Base-by-base conservation (phyloP, 2,888 invertebrate species). In the Drosophila stalkeri region DNA sequence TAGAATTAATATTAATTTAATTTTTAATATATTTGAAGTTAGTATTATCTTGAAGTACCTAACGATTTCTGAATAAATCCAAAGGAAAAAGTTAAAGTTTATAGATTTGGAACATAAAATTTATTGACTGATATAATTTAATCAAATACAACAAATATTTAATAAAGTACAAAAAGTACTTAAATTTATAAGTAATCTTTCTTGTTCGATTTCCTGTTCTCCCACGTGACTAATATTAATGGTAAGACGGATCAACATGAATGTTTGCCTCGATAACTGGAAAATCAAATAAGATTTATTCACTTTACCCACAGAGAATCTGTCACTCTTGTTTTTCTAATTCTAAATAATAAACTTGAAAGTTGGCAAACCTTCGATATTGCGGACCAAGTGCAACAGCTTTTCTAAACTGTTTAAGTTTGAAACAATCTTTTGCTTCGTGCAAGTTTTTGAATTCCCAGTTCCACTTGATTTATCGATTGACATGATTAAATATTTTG, bases 401-500 rank as follows among this genome's bases (percentile, higher is more conserved):
- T 7, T 12, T n/a, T n/a, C 52, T 16, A 14, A 33, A 20, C 33
- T 8, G 35, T 52, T 52, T 35, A 12, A 33, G 31, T 51, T 51
- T 33, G 18, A 33, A 33, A 18, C 18, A 12, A 51, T 51, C 12
- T 33, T 18, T 4, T 7, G 18, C 18, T 33, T 6, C 3, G 12
- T 33, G 12, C 6, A 51, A 18, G 3, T 33, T 33, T 18, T 12
- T 3, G 31, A 18, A 33, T 12, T 33, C 12, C 33, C 51, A 33
- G 18, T 11, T 12, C 18, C 1, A 3, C 14, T 8, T 14, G 57
- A 35, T 35, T 33, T 35, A 57, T 57, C 44, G 57, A 57, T 44
- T 46, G n/a, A 20, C 16, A 23, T 35, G 33, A 23, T 44, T 57
- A 44, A 23, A 35, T 57, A 57, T 57, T 44, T 33, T 20, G 20